These are phyloP conservation scores for Ctena decussata DNA, from an alignment of 2,888 invertebrate genomes.

Conservation along the genomic window DNA sequence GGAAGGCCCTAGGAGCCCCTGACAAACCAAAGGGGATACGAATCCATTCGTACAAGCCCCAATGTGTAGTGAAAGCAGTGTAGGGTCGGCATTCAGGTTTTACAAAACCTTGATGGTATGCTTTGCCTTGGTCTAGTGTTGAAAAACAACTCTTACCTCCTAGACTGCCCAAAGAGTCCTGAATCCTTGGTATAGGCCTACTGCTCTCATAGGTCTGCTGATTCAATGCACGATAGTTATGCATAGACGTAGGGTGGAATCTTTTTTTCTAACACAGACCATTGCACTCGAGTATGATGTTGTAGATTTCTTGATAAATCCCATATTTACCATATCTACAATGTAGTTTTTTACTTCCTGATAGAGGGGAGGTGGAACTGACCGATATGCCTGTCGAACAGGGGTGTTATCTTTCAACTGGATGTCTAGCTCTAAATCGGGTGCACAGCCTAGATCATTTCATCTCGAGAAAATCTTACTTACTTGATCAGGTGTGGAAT, in stretches of 20 bases:
- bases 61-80: constrained; percentile 60
- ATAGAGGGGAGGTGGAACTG: background rate
- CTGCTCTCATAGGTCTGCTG: constrained; percentile 36
- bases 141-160: constrained; percentile 55
- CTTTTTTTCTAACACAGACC: background rate
- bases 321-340: background rate
- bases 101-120: constrained; percentile 62
- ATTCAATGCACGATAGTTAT: constrained; percentile 33
- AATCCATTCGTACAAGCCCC: constrained; percentile 53
- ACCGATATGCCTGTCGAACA: background rate
- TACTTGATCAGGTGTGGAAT: too few relatives aligned
- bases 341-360: background rate
- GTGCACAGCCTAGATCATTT: too few relatives aligned
- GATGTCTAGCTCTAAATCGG: background rate
- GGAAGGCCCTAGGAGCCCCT: constrained; percentile 34
- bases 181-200: constrained; percentile 59
- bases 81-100: constrained; percentile 24
- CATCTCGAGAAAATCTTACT: too few relatives aligned
- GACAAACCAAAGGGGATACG: constrained; percentile 54
- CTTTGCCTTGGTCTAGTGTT: constrained; percentile 57
- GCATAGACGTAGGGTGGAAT: background rate
- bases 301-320: background rate
- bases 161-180: constrained; percentile 56
- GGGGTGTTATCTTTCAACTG: background rate
- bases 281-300: background rate